Evolutionary conservation across 2,113 vertebrate species (phyloP).

Genomic region (Penelope pileata): DNA sequence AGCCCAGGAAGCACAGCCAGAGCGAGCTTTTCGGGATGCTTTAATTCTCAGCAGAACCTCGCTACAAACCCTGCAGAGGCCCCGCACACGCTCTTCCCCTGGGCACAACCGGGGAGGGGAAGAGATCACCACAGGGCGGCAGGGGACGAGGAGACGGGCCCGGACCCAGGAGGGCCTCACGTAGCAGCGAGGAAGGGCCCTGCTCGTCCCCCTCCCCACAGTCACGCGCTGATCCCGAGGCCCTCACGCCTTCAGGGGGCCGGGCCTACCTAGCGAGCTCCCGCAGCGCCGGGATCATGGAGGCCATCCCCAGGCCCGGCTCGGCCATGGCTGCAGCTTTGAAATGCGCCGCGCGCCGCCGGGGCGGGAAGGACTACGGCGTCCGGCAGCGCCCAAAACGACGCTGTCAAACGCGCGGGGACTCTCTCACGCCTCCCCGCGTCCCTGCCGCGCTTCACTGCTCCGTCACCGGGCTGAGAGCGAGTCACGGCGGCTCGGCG

Average conservation of each 20-base stretch:
- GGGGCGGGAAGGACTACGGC: not conserved
- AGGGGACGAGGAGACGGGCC: not conserved
- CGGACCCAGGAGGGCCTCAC: not conserved
- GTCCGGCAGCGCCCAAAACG: slow-evolving; percentile 22
- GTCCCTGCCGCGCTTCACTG: not conserved
- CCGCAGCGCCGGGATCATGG: slow-evolving; percentile 94
- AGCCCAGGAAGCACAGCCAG: not conserved
- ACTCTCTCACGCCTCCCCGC: accelerated
- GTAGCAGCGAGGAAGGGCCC: accelerated
- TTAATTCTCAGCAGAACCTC: accelerated
- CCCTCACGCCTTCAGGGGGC: accelerated
- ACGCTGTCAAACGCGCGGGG: not conserved
- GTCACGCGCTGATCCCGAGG: accelerated
- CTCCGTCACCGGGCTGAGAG: not conserved
- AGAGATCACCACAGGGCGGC: accelerated
- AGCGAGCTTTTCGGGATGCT: accelerated
- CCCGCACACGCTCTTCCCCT: accelerated
- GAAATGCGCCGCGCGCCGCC: not conserved
- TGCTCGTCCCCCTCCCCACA: too few relatives aligned
- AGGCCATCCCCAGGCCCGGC: slow-evolving; percentile 83
- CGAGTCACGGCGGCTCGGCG: too few relatives aligned
- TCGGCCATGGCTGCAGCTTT: slow-evolving; percentile 24
- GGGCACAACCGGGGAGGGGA: too few relatives aligned
- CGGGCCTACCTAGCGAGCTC: slow-evolving; percentile 87
- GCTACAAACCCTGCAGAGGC: accelerated